phyloP scores from a whole-genome alignment of 2,113 vertebrate species.

The Elephas maximus region DNA sequence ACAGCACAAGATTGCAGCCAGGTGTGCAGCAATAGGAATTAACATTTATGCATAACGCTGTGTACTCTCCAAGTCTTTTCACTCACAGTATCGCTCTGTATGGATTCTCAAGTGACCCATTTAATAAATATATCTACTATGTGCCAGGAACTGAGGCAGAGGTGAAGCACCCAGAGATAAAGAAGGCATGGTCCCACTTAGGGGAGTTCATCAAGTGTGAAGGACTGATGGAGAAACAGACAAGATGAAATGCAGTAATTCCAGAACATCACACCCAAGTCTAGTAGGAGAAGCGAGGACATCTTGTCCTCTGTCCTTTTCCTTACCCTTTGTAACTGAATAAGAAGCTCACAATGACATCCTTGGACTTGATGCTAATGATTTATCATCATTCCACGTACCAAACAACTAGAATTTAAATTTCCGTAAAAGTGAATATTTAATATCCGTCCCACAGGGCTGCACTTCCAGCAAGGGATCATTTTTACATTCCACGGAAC shows the following conservation, averaged over 20 bases:
- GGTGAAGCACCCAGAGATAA: not conserved
- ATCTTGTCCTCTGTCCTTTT: not conserved
- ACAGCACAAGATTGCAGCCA: not conserved
- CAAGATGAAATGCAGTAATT: not conserved
- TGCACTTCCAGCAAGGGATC: conserved; percentile 38
- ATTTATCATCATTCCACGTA: conserved; percentile 64
- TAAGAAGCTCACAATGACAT: conserved; percentile 40
- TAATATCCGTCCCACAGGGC: conserved; percentile 57
- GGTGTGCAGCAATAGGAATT: not conserved
- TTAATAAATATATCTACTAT: not conserved
- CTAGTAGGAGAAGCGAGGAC: not conserved
- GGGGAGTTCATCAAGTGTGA: not conserved
- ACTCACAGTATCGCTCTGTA: not conserved
- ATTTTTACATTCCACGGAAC: conserved; percentile 73
- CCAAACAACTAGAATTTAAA: conserved; percentile 61
- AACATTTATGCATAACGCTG: not conserved
- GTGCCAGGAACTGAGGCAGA: not conserved
- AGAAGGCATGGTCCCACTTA: not conserved
- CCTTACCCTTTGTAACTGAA: not conserved
- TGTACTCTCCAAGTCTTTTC: not conserved
- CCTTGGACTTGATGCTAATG: conserved; percentile 13
- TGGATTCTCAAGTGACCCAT: not conserved
- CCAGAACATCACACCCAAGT: not conserved
- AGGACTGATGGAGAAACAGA: not conserved
- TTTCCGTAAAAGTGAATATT: conserved; percentile 62